Evolutionary conservation across 2,113 vertebrate genomes (phyloP).

Genomic region (Chloropsis hardwickii): DNA sequence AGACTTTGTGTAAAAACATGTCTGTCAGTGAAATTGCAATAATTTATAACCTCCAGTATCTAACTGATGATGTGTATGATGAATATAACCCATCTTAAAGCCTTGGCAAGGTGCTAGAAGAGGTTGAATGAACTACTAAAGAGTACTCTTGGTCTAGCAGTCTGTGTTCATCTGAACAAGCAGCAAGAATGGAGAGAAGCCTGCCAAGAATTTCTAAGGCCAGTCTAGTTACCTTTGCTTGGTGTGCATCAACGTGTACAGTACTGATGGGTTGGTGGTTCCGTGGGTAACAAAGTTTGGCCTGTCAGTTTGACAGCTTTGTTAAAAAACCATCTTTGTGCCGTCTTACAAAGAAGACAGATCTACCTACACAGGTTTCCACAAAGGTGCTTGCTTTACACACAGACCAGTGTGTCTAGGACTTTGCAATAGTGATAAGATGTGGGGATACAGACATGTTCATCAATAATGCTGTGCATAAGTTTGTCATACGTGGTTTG

Average conservation of each 20-base stretch:
- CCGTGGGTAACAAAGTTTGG: neutral
- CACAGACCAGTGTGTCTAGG: accelerated
- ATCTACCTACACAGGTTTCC: neutral
- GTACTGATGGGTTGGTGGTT: neutral
- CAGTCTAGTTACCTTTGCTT: neutral
- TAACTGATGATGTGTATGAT: neutral
- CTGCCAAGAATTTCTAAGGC: neutral
- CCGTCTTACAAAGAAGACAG: neutral
- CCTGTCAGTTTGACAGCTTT: neutral
- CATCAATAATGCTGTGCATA: neutral
- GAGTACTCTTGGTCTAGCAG: neutral
- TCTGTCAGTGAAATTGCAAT: neutral
- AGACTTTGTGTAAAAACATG: neutral
- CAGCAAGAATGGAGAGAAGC: neutral
- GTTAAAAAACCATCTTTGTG: neutral
- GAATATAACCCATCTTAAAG: neutral
- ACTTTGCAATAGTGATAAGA: neutral
- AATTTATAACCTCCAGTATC: neutral
- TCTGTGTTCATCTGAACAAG: neutral
- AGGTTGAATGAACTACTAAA: neutral
- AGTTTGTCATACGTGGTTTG: neutral
- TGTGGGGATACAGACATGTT: neutral
- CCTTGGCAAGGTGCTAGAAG: neutral
- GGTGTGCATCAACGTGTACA: neutral
- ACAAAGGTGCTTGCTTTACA: neutral